Percentiles rank a stretch among this genome's conserved stretches.
phyloP scores from a whole-genome alignment of 2,113 vertebrate genomes.

The Pycnonotus jocosus region DNA sequence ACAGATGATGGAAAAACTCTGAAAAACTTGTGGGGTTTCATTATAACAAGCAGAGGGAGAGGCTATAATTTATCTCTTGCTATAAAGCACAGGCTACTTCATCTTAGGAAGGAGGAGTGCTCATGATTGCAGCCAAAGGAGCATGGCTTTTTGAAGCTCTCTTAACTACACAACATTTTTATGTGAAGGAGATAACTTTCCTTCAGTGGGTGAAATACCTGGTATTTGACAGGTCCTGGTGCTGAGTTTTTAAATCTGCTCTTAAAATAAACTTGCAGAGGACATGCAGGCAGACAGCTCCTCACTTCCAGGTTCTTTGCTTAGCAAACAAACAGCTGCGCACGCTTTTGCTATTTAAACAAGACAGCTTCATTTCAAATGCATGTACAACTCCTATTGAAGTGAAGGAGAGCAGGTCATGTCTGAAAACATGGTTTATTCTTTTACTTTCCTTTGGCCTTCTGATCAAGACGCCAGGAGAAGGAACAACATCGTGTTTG shows the following conservation, averaged over 20 bases:
- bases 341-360: conserved; percentile 4
- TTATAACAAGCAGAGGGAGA: not conserved
- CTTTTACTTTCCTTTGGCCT: not conserved
- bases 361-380: conserved; percentile 1
- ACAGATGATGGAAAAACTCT: not conserved
- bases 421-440: not conserved
- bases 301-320: not conserved
- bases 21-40: not conserved
- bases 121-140: not conserved
- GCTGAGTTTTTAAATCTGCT: not conserved
- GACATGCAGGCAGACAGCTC: not conserved
- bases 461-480: not conserved
- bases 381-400: not conserved
- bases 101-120: not conserved
- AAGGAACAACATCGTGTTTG: not conserved
- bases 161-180: not conserved
- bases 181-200: not conserved
- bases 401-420: not conserved
- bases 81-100: not conserved
- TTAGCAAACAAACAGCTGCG: not conserved
- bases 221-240: not conserved
- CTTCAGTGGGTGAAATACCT: not conserved
- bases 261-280: not conserved
- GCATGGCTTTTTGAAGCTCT: not conserved
- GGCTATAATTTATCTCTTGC: not conserved